These are phyloP conservation scores for Pycnonotus jocosus DNA, from an alignment of 2,113 vertebrate genomes.

Conservation along the genomic window DNA sequence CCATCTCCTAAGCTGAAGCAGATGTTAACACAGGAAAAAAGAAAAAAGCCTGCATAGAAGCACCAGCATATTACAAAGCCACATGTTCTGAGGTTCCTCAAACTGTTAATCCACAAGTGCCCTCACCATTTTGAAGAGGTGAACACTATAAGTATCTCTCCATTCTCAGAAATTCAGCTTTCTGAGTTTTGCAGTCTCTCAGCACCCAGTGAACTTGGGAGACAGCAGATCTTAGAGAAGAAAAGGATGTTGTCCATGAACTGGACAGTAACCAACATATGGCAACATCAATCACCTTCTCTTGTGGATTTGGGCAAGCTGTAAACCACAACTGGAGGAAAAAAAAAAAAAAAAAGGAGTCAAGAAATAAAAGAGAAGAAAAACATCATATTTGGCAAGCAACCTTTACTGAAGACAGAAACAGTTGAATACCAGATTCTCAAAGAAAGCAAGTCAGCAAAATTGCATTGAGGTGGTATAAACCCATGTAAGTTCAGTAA, in stretches of 20 bases:
- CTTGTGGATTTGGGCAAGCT: neutral
- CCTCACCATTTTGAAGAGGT: neutral
- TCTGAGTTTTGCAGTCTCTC: neutral
- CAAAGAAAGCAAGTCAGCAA: neutral
- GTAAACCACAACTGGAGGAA: neutral
- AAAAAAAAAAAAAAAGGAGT: rapidly evolving
- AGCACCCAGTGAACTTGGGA: neutral
- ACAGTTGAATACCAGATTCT: neutral
- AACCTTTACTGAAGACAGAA: neutral
- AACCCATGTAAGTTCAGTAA: neutral
- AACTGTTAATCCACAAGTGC: neutral
- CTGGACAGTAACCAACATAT: neutral
- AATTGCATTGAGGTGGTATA: neutral
- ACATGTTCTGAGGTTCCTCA: neutral
- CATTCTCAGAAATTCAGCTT: neutral
- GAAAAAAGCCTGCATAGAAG: neutral
- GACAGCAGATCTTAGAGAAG: neutral
- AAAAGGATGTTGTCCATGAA: neutral
- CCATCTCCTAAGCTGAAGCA: neutral
- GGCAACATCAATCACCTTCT: neutral
- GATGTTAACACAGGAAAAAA: neutral
- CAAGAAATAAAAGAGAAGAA: too few relatives aligned
- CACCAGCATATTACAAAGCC: neutral
- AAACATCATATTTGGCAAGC: neutral
- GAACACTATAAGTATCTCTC: neutral